Evolutionary conservation across 2,888 invertebrate species (phyloP), one percentile per base, ranked within the genome.

Genomic region (Pediacus dermestoides): DNA sequence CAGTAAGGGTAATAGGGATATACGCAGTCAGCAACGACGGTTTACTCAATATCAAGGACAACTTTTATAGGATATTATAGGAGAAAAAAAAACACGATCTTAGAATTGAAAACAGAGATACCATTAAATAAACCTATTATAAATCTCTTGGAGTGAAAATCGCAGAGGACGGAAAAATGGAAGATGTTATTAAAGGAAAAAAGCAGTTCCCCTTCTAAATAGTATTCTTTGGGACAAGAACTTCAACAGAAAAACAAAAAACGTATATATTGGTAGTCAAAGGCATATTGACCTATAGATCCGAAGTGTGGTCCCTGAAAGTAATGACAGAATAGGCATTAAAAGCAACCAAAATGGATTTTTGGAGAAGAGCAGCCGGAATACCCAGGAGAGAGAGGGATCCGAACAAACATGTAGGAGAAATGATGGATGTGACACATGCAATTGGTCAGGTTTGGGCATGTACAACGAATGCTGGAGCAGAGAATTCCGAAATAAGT

Each of bases 341-440:
- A 18, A 3, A n/a, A 16, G 38, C 42, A 16, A 44, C 35, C 12
- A 38, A 42, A 38, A 42, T 44, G 38, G 42, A 42, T 25, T 43
- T 38, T 13, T 42, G 31, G 26, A 30, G 30, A 25, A 31, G 38
- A 11, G 9, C 42, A 9, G 30, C 38, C n/a, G 42, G 38, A 16
- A 44, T 18, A 34, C 42, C 38, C 14, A 43, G 34, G 25, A 9
- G 10, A n/a, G 27, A 42, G 22, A 42, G 31, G 23, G 27, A 34
- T 12, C 22, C 12, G 3, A 42, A 42, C 16, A 26, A 44, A 22
- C 37, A 10, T 23, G 39, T 43, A n/a, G 14, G 25, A 10, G 35
- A 34, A 34, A 44, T 34, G 12, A 45, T 39, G 36, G 30, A 16
- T 9, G 32, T 39, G 7, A 34, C 9, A 16, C 31, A 27, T 12